Evolutionary conservation across 2,113 vertebrate species (phyloP), one percentile per base, ranked within the genome.

Genomic region (Glaucomys volans): DNA sequence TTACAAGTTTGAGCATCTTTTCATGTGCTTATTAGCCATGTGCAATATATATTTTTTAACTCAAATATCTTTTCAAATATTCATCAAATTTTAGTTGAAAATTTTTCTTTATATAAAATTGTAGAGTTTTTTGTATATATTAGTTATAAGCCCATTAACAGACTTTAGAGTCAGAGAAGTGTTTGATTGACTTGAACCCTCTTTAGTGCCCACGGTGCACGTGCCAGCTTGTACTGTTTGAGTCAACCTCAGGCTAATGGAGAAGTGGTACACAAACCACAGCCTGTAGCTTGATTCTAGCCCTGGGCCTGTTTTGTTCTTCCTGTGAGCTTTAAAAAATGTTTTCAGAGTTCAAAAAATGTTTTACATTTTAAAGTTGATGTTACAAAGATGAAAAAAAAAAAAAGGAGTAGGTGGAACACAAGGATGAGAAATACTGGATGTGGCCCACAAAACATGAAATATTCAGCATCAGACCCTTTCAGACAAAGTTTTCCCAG

Each of bases 201-300:
- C 35, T 47, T 10, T 32, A 2, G 14, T 42, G 22, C 12, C 40
- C 6, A 7, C 3, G 0, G 8, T 3, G 7, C 8, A 22, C 4
- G 24, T 42, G 69, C 22, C 28, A 52, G 8, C 28, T 64, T 40
- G 0, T 14, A 24, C 8, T 17, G 26, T 17, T 42, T 24, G 1
- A 5, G 9, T 42, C 54, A 50, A 22, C 42, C 76, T 66, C 32
- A 30, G 42, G 8, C 5, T 13, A 30, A 1, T 35, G 47, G 59
- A 54, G 5, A 4, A n/a, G 26, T 40, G 5, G 10, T 28, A 40
- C 6, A 24, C 57, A 22, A 67, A 35, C 35, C 7, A 0, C 0
- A 20, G 5, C 11, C 35, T 2, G 4, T 2, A 42, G 16, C 35
- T 62, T 35, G 37, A 13, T 50, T 57, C 64, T 11, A 71, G 30